Percentiles rank a stretch among this genome's conserved stretches.
Evolutionary conservation across 1,140 invertebrate genomes (phyloP).

Genomic region (Formica selysi): DNA sequence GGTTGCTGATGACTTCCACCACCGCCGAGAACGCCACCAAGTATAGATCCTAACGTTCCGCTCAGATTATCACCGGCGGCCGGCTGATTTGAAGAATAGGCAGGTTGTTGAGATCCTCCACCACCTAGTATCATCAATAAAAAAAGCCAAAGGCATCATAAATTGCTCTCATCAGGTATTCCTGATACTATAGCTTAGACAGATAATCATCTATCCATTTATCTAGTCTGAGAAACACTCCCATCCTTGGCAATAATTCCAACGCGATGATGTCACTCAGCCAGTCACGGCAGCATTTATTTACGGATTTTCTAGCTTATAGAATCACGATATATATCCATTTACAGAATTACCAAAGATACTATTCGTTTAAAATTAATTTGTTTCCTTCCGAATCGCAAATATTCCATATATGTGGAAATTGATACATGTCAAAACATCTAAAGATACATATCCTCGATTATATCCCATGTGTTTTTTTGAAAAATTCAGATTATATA

Average conservation of each 20-base stretch:
- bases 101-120: slow-evolving; percentile 43
- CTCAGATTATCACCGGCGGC: slow-evolving; percentile 71
- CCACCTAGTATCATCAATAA: slow-evolving; percentile 29
- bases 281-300: slow-evolving; percentile 34
- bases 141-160: not conserved
- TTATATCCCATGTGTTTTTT: slow-evolving; percentile 13
- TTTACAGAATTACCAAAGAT: not conserved
- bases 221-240: slow-evolving; percentile 25
- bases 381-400: not conserved
- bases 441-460: not conserved
- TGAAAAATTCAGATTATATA: slow-evolving; percentile 38
- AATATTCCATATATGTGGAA: not conserved
- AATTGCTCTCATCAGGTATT: not conserved
- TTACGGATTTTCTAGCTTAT: slow-evolving; percentile 28
- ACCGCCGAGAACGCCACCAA: slow-evolving; percentile 83
- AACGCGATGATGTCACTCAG: slow-evolving; percentile 62
- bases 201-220: slow-evolving; percentile 33
- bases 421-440: not conserved
- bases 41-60: slow-evolving; percentile 79
- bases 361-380: not conserved
- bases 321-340: slow-evolving; percentile 16
- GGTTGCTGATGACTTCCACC: slow-evolving; percentile 73
- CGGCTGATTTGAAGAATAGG: slow-evolving; percentile 66
- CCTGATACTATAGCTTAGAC: slow-evolving; percentile 4
- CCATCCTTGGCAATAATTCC: slow-evolving; percentile 47